A percentile compares a stretch with the other conserved stretches of the same genome.
These are phyloP conservation scores for Albula goreensis DNA, from an alignment of 2,113 vertebrate genomes.

Conservation along the genomic window DNA sequence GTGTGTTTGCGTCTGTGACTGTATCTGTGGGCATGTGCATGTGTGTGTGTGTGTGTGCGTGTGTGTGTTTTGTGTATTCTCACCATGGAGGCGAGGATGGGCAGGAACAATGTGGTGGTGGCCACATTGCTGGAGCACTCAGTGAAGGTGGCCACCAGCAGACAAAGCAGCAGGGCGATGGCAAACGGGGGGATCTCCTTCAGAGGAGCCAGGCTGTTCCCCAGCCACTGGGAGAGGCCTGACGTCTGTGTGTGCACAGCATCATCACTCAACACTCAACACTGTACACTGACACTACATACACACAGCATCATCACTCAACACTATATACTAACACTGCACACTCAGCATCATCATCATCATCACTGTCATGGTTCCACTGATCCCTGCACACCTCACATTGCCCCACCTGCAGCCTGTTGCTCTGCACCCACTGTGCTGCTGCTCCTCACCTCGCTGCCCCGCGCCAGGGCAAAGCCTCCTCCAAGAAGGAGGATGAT, in stretches of 20 bases:
- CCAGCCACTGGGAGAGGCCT: conserved; percentile 79
- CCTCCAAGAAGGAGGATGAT: conserved; percentile 87
- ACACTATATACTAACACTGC: too few relatives aligned
- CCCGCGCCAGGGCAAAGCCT: conserved; percentile 87
- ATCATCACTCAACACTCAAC: not conserved
- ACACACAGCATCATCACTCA: too few relatives aligned
- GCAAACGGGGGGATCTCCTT: conserved; percentile 68
- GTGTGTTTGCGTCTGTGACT: too few relatives aligned
- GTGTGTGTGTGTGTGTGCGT: too few relatives aligned
- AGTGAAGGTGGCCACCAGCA: conserved; percentile 82
- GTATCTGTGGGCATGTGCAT: too few relatives aligned
- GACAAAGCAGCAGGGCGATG: conserved; percentile 71
- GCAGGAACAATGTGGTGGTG: conserved; percentile 89
- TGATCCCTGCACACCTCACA: too few relatives aligned
- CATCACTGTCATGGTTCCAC: too few relatives aligned
- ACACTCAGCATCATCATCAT: too few relatives aligned
- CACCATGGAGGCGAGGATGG: conserved; percentile 90
- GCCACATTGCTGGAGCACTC: conserved; percentile 92
- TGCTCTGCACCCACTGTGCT: not conserved
- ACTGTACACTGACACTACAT: not conserved
- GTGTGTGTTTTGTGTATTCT: too few relatives aligned
- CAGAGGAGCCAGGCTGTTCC: conserved; percentile 74
- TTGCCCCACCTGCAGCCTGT: not conserved
- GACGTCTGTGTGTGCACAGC: conserved; percentile 66
- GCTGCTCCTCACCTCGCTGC: conserved; percentile 79